phyloP scores from a whole-genome alignment of 2,888 invertebrate species.

The Myathropa florea region DNA sequence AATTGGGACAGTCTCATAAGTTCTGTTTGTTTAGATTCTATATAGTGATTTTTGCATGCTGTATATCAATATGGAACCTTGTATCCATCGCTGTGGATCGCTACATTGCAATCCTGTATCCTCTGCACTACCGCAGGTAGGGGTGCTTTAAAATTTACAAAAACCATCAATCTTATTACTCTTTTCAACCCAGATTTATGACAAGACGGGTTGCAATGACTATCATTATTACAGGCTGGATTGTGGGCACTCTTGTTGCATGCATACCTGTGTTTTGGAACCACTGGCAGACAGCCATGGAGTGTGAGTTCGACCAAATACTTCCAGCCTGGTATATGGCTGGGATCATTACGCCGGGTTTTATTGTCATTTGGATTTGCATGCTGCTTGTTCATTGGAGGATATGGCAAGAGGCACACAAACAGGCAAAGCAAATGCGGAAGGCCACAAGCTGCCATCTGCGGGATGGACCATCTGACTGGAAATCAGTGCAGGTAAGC shows the following conservation, averaged over 20 bases:
- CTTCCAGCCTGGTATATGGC: slow-evolving; percentile 81
- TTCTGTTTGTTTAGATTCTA: slow-evolving; percentile 88
- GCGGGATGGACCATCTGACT: slow-evolving; percentile 84
- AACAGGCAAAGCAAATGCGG: slow-evolving; percentile 86
- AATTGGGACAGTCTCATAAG: slow-evolving; percentile 83
- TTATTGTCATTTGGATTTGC: slow-evolving; percentile 87
- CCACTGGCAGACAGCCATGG: slow-evolving; percentile 84
- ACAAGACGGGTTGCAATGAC: slow-evolving; percentile 85
- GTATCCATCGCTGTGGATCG: slow-evolving; percentile 90
- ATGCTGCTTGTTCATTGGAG: slow-evolving; percentile 89
- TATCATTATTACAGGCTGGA: slow-evolving; percentile 86
- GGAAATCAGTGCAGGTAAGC: slow-evolving; percentile 88
- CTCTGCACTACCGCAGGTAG: slow-evolving; percentile 87
- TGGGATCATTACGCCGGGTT: slow-evolving; percentile 85
- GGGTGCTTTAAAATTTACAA: neutral
- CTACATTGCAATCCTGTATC: slow-evolving; percentile 90
- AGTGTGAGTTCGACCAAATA: slow-evolving; percentile 87
- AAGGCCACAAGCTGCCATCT: slow-evolving; percentile 76
- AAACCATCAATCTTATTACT: neutral
- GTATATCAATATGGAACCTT: slow-evolving; percentile 89
- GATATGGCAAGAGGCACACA: slow-evolving; percentile 89
- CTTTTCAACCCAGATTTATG: slow-evolving; percentile 82
- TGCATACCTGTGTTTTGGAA: slow-evolving; percentile 90
- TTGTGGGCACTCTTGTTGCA: slow-evolving; percentile 85
- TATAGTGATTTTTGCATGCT: slow-evolving; percentile 88